These are phyloP conservation scores for Copidosoma aretas DNA, from an alignment of 2,888 invertebrate species.

Conservation along the genomic window DNA sequence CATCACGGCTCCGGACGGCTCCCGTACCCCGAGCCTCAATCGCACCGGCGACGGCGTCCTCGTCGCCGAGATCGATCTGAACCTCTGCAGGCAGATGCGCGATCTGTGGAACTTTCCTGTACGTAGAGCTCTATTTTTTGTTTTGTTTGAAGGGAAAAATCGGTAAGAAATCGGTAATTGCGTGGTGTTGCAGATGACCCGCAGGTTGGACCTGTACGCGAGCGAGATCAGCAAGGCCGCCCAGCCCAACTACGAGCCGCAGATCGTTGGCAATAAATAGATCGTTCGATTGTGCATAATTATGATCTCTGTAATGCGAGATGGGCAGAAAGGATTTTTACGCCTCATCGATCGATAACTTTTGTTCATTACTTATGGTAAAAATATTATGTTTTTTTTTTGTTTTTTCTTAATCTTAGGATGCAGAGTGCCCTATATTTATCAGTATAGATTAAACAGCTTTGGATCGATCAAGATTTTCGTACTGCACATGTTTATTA, in stretches of 20 bases:
- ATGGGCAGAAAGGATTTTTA: too few species aligned
- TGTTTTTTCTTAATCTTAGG: too few species aligned
- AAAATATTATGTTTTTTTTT: too few species aligned
- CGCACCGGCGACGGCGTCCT: conserved; percentile 82
- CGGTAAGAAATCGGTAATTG: neutral
- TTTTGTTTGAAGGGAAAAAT: neutral
- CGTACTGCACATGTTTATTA: too few species aligned
- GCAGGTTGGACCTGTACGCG: conserved; percentile 87
- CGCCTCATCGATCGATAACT: too few species aligned
- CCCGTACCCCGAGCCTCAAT: conserved; percentile 85
- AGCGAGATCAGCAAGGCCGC: conserved; percentile 74
- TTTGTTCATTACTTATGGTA: too few species aligned
- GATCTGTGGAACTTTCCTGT: conserved; percentile 94
- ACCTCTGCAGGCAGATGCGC: conserved; percentile 90
- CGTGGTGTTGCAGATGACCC: conserved; percentile 80
- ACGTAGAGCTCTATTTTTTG: conserved; percentile 50
- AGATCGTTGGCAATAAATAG: conserved; percentile 69
- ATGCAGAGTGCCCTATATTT: too few species aligned
- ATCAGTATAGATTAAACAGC: too few species aligned
- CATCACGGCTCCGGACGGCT: conserved; percentile 91
- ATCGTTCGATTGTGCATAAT: conserved; percentile 14
- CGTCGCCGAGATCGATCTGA: conserved; percentile 88
- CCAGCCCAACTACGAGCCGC: conserved; percentile 78
- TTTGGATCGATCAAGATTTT: too few species aligned
- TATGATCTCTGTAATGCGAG: too few species aligned